Conservation (phyloP, 2,888 invertebrate genomes). For the Ceriagrion tenellum region DNA sequence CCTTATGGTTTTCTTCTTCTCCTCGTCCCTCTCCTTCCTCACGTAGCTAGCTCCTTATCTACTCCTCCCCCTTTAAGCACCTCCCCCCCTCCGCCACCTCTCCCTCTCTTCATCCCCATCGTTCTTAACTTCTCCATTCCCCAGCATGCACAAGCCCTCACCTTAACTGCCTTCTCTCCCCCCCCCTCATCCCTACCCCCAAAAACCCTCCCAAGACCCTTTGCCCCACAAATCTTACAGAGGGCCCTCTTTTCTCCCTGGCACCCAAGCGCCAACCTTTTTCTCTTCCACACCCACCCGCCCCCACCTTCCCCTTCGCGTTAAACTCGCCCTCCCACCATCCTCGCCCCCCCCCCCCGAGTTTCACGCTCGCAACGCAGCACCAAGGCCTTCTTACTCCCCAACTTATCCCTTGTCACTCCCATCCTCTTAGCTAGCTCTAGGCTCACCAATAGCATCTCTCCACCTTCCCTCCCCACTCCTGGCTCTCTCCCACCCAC, state of each 20-base stretch:
- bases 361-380: not conserved
- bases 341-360: not conserved
- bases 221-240: constrained; percentile 58
- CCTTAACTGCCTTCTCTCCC: not conserved
- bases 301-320: not conserved
- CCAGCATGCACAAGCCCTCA: not conserved
- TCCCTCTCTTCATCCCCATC: not conserved
- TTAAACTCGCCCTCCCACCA: not conserved
- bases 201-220: constrained; percentile 46
- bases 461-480: too few species aligned
- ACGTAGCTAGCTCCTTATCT: not conserved
- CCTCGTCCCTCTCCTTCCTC: not conserved
- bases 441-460: not conserved
- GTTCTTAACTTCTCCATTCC: constrained; percentile 32
- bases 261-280: constrained; percentile 39
- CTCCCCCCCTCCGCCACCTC: not conserved
- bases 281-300: not conserved
- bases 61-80: not conserved
- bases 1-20: not conserved
- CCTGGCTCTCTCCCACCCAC: not conserved
- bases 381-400: not conserved
- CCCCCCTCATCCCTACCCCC: not conserved
- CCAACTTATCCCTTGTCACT: not conserved
- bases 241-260: constrained; percentile 44
- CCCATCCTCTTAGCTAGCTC: not conserved